A percentile compares a stretch with the other conserved stretches of the same genome.
Conservation (phyloP, 2,888 invertebrate species). For the Morpho achilles region DNA sequence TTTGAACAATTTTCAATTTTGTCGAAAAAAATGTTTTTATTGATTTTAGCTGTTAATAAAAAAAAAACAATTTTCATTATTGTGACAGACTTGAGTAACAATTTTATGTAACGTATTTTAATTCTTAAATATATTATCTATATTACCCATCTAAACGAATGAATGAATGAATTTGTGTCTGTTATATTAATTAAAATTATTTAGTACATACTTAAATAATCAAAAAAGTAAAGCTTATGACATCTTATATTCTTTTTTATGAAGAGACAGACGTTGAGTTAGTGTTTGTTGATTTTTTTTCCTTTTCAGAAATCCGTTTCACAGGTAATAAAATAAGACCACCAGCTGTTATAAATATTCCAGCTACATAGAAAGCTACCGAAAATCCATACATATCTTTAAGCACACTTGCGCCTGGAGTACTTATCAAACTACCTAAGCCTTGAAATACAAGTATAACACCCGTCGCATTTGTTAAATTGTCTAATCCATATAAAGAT, state of each 20-base stretch:
- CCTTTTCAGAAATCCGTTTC: conserved; percentile 34
- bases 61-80: too few species aligned
- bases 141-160: too few species aligned
- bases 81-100: too few species aligned
- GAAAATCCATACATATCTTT: conserved; percentile 49
- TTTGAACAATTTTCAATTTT: too few species aligned
- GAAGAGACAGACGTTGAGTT: not conserved
- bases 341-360: conserved; percentile 48
- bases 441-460: conserved; percentile 63
- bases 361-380: conserved; percentile 54
- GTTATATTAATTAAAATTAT: too few species aligned
- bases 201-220: too few species aligned
- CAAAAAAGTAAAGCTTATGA: too few species aligned
- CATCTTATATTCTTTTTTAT: not conserved
- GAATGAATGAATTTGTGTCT: too few species aligned
- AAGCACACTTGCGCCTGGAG: conserved; percentile 54
- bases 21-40: too few species aligned
- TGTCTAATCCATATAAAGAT: conserved; percentile 61
- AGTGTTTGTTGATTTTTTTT: conserved; percentile 19
- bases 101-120: too few species aligned
- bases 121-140: too few species aligned
- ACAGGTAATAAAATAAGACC: conserved; percentile 48
- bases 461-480: conserved; percentile 66
- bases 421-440: conserved; percentile 57
- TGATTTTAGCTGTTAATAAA: too few species aligned